Evolutionary conservation across 2,113 vertebrate genomes (phyloP).

Genomic region (Corythornis madagascariensis): DNA sequence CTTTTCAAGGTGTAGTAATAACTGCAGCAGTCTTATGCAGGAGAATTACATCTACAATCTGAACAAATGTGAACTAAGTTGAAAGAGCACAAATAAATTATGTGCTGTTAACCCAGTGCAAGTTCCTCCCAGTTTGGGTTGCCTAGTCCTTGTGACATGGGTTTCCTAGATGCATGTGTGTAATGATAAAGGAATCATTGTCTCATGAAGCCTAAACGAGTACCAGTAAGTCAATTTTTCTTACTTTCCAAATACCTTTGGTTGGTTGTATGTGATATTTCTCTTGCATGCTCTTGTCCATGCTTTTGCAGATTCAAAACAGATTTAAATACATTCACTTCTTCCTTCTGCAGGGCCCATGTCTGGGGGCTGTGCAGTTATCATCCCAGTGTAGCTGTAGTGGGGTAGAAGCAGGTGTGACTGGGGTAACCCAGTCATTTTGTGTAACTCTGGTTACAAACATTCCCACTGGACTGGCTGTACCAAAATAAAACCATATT

Average conservation of each 20-base stretch:
- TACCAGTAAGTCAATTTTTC: not conserved
- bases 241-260: not conserved
- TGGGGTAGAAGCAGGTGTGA: not conserved
- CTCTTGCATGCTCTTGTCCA: not conserved
- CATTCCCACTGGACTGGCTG: not conserved
- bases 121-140: not conserved
- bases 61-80: not conserved
- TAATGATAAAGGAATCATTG: not conserved
- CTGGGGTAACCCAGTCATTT: not conserved
- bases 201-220: not conserved
- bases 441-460: not conserved
- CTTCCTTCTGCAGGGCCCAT: not conserved
- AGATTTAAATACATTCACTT: not conserved
- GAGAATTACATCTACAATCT: not conserved
- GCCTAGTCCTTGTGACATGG: not conserved
- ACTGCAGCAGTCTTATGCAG: not conserved
- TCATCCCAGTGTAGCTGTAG: not conserved
- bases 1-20: not conserved
- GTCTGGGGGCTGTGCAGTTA: not conserved
- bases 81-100: not conserved
- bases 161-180: not conserved
- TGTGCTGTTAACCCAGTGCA: not conserved
- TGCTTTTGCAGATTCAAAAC: not conserved
- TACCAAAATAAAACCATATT: not conserved
- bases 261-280: not conserved